Conservation (phyloP, 2,113 vertebrate species). For the Tringa solitaria region DNA sequence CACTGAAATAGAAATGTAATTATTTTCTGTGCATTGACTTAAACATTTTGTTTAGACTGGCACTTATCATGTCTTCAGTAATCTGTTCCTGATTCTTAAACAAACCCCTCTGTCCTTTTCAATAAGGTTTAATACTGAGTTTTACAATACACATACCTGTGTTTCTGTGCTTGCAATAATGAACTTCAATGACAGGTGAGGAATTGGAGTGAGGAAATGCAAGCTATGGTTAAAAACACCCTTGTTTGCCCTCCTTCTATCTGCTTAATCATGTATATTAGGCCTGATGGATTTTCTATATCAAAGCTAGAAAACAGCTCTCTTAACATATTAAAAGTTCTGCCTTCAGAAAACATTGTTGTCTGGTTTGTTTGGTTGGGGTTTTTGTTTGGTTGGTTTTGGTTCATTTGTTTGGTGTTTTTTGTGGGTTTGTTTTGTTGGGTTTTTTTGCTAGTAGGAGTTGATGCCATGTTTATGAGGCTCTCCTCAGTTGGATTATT, state of each 20-base stretch:
- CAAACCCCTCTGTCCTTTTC: neutral
- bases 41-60: neutral
- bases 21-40: slow-evolving; percentile 15
- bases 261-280: neutral
- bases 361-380: neutral
- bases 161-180: neutral
- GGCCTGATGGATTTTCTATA: neutral
- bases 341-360: neutral
- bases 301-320: neutral
- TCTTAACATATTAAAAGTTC: neutral
- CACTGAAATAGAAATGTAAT: slow-evolving; percentile 25
- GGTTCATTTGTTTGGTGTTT: neutral
- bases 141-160: neutral
- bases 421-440: neutral
- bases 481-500: neutral
- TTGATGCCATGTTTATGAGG: neutral
- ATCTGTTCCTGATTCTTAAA: neutral
- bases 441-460: neutral
- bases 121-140: neutral
- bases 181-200: neutral
- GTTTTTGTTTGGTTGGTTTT: neutral
- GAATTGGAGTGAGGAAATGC: neutral
- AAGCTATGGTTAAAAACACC: neutral
- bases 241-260: neutral
- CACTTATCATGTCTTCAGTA: neutral